These are phyloP conservation scores for Thripadectes ignobilis DNA, from an alignment of 2,797 vertebrate genomes.

Conservation along the genomic window DNA sequence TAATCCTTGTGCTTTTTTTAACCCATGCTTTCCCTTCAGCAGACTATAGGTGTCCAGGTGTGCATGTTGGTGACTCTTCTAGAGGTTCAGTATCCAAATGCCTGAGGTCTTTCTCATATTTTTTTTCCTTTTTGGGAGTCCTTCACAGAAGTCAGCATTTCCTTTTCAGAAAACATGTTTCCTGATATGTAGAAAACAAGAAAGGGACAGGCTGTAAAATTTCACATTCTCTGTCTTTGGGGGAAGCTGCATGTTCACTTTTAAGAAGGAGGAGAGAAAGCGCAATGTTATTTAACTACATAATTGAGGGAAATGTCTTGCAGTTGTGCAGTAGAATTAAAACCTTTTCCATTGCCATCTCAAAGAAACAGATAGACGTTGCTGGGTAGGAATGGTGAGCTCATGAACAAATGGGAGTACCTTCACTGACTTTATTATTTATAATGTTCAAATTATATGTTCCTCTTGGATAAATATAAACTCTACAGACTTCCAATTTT, in stretches of 20 bases:
- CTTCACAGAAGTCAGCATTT: neutral
- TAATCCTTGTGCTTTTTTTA: neutral
- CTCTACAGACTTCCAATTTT: neutral
- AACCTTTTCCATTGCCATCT: neutral
- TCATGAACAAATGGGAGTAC: neutral
- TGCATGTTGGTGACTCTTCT: neutral
- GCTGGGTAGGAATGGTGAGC: neutral
- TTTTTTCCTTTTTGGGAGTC: neutral
- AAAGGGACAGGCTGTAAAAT: neutral
- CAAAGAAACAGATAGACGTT: neutral
- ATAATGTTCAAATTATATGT: neutral
- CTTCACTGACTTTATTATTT: neutral
- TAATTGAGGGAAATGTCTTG: rapidly evolving
- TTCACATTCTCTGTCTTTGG: neutral
- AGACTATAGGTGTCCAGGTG: neutral
- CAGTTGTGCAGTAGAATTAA: neutral
- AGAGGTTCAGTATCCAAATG: neutral
- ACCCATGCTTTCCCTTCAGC: neutral
- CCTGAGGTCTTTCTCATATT: neutral
- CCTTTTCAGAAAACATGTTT: neutral
- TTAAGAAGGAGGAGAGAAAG: neutral
- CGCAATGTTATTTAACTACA: neutral
- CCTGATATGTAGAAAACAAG: neutral
- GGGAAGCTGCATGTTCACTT: rapidly evolving
- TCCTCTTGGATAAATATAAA: neutral